Evolutionary conservation across 2,797 vertebrate genomes (phyloP).

Genomic region (Mus spretus): DNA sequence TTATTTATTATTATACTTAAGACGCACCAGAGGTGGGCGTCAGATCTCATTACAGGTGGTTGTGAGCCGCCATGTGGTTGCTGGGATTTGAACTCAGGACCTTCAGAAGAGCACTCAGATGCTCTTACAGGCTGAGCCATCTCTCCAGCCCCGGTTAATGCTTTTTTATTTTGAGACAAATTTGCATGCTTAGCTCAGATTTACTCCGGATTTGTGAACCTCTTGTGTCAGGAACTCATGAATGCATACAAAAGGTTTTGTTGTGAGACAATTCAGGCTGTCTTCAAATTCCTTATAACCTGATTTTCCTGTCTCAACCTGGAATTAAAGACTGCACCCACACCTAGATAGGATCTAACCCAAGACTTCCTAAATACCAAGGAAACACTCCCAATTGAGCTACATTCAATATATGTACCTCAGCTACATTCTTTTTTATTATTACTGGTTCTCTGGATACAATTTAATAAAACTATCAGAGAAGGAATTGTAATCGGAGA

Average conservation of each 20-base stretch:
- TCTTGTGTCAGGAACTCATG: neutral
- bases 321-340: neutral
- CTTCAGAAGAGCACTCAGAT: too few relatives aligned
- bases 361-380: neutral
- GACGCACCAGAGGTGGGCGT: too few relatives aligned
- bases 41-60: too few relatives aligned
- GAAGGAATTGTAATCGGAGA: neutral
- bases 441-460: neutral
- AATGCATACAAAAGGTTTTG: neutral
- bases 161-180: neutral
- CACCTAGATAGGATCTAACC: neutral
- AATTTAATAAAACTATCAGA: constrained; percentile 9
- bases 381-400: neutral
- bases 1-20: too few relatives aligned
- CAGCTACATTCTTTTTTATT: neutral
- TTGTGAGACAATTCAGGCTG: neutral
- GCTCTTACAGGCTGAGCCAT: too few relatives aligned
- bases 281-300: neutral
- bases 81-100: too few relatives aligned
- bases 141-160: too few relatives aligned
- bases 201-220: neutral
- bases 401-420: neutral
- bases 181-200: neutral
- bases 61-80: too few relatives aligned
- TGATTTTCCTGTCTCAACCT: neutral